Base-by-base conservation (phyloP, 2,797 vertebrate genomes). In the Morus bassanus region DNA sequence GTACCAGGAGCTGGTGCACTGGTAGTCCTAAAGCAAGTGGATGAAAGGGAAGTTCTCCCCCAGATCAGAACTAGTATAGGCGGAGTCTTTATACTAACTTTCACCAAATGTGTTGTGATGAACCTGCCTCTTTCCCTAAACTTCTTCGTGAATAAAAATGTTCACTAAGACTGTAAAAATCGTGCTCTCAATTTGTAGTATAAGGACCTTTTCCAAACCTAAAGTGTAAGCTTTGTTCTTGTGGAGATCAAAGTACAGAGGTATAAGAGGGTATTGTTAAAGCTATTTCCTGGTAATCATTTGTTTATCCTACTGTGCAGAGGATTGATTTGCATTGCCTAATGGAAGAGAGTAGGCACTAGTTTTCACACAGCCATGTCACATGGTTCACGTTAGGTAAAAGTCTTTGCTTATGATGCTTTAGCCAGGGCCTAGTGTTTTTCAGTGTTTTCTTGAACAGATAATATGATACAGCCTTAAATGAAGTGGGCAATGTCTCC, bases 371-470 rank as follows among this genome's bases (percentile, higher is more conserved):
- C 33, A 46, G n/a, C 45, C 11, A 9, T 8, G 6, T 80, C n/a
- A 45, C 0, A 0, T 39, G 13, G 13, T 53, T 91, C n/a, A 11
- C 0, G 0, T 45, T 6, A 21, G 30, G 9, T 57, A 11, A 25
- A 65, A 73, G 25, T 15, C 15, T 64, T 70, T 75, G 30, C 8
- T 85, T 35, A 3, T 28, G 35, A 8, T 54, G 28, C 31, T 83
- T 3, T 56, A n/a, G 25, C 15, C 17, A 85, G 48, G 11, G 25
- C 6, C n/a, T 56, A 15, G 21, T 22, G 13, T 84, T 89, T 82
- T 85, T 68, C 22, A 46, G 3, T 37, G 51, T 61, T 11, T 18
- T 39, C n/a, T 35, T 43, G 28, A 81, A 37, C 46, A 48, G 16
- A 18, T 91, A 23, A 31, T 51, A 45, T 65, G 13, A 22, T 43